Evolutionary conservation across 2,797 vertebrate genomes (phyloP).

Genomic region (Linurgus olivaceus): DNA sequence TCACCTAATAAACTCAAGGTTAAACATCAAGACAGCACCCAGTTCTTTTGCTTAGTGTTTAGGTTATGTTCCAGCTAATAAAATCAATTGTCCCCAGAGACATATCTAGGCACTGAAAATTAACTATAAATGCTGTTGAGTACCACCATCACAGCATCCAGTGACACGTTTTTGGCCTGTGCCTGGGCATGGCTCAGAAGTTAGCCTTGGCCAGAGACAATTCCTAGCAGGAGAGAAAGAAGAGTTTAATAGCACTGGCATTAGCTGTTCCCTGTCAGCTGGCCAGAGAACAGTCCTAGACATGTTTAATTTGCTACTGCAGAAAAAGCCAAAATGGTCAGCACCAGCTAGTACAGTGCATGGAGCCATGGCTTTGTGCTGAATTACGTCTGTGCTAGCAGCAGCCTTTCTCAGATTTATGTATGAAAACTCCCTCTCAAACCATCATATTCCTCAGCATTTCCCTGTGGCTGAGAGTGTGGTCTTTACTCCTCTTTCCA

Average conservation of each 20-base stretch:
- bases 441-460: not conserved
- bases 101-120: not conserved
- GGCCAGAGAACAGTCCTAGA: conserved; percentile 12
- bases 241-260: not conserved
- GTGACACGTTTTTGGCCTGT: not conserved
- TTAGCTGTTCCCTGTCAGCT: conserved; percentile 25
- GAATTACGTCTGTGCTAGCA: not conserved
- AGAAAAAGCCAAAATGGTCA: not conserved
- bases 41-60: not conserved
- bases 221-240: not conserved
- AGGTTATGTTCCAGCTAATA: not conserved
- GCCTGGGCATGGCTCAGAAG: not conserved
- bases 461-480: not conserved
- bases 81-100: not conserved
- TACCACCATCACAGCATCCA: not conserved
- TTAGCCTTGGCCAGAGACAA: not conserved
- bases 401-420: not conserved
- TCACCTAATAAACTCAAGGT: conserved; percentile 1
- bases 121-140: not conserved
- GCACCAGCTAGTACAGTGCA: not conserved
- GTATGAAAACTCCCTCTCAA: not conserved
- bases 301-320: not conserved
- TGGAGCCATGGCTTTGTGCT: not conserved
- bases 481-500: not conserved
- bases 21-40: not conserved